Percentiles rank a stretch among this genome's conserved stretches.
phyloP scores from a whole-genome alignment of 37 sponge, comb jelly and placozoan species.

The Axinella damicornis region DNA sequence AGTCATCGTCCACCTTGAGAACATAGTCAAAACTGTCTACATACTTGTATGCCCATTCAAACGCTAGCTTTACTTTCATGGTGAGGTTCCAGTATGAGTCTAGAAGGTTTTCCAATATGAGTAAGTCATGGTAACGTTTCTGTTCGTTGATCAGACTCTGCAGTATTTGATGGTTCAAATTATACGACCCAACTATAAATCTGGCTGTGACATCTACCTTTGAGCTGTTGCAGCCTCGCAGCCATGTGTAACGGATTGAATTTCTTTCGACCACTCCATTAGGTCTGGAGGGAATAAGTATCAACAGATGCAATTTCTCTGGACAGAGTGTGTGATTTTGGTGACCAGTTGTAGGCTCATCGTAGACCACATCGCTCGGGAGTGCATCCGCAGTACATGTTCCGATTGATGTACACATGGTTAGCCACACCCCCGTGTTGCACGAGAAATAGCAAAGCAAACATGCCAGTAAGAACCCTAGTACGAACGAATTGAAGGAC shows the following conservation, averaged over 20 bases:
- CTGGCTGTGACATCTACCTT: not conserved
- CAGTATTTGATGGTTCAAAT: not conserved
- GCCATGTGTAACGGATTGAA: slow-evolving; percentile 24
- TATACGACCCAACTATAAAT: slow-evolving; percentile 37
- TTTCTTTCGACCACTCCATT: not conserved
- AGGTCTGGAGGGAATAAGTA: slow-evolving; percentile 13
- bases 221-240: not conserved
- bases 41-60: not conserved
- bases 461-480: slow-evolving; percentile 10
- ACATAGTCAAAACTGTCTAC: slow-evolving; percentile 31
- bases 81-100: slow-evolving; percentile 43
- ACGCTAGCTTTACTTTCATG: slow-evolving; percentile 14
- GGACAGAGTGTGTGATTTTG: too few relatives aligned
- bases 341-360: too few relatives aligned
- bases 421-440: not conserved
- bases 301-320: not conserved
- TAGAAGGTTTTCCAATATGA: slow-evolving; percentile 15
- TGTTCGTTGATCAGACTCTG: slow-evolving; percentile 6
- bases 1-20: slow-evolving; percentile 59
- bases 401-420: not conserved
- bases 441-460: not conserved
- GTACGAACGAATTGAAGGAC: slow-evolving; percentile 14
- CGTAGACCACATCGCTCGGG: too few relatives aligned
- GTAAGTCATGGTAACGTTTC: slow-evolving; percentile 11
- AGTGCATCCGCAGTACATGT: too few relatives aligned